Percentiles rank a stretch among this genome's conserved stretches.
These are phyloP conservation scores for Engraulis encrasicolus DNA, from an alignment of 2,113 vertebrate species.

Conservation along the genomic window DNA sequence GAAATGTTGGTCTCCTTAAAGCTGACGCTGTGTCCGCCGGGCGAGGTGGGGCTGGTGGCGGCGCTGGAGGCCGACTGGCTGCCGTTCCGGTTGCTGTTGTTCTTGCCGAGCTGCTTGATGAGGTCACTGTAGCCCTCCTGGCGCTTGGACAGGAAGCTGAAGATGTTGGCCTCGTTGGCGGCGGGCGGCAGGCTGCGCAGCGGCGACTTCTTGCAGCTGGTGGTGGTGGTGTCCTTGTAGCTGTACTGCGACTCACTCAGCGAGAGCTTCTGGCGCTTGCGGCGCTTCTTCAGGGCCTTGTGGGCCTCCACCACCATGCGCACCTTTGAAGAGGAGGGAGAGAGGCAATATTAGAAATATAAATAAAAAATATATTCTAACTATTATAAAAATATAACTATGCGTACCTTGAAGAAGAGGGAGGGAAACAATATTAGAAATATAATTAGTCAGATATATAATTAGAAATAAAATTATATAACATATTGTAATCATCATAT, in stretches of 20 bases:
- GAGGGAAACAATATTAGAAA: too few relatives aligned
- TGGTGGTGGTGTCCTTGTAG: conserved; percentile 71
- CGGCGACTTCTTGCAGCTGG: conserved; percentile 77
- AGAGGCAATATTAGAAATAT: too few relatives aligned
- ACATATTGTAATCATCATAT: too few relatives aligned
- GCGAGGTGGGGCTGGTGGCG: too few relatives aligned
- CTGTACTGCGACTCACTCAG: conserved; percentile 80
- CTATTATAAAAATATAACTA: too few relatives aligned
- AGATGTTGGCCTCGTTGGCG: conserved; percentile 90
- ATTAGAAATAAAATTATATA: too few relatives aligned
- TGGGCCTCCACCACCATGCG: conserved; percentile 98
- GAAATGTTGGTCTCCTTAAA: conserved; percentile 62
- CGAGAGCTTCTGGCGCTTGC: conserved; percentile 89
- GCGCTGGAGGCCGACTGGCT: too few relatives aligned
- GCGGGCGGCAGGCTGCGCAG: conserved; percentile 67
- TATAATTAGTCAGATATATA: too few relatives aligned
- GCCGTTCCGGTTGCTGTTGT: conserved; percentile 56
- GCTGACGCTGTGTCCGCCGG: background rate
- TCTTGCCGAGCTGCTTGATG: conserved; percentile 94
- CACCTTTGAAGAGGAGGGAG: too few relatives aligned
- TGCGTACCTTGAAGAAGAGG: too few relatives aligned
- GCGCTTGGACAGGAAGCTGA: conserved; percentile 94
- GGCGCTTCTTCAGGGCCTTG: conserved; percentile 95
- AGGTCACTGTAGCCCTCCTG: conserved; percentile 94
- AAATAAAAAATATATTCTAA: too few relatives aligned